Base-by-base conservation (phyloP, 2,888 invertebrate genomes). In the Macaria notata region DNA sequence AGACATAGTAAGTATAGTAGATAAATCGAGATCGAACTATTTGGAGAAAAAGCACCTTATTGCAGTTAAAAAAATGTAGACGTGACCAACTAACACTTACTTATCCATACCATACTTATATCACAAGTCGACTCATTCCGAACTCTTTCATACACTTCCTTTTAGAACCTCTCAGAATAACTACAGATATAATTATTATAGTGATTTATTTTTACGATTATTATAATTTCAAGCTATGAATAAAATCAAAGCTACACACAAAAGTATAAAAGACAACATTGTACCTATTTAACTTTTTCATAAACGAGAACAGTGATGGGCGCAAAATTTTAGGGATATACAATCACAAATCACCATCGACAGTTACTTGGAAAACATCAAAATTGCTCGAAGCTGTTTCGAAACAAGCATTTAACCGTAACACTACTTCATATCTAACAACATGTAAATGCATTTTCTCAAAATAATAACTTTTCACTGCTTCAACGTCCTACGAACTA, bases 381-480 rank as follows among this genome's bases (percentile, higher is more conserved):
- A 54, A 38, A 46, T 54, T 62, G 71, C 70, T 61, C 59, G 46
- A 78, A 77, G 76, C 76, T 67, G 71, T 67, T 60, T 60, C 63
- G 63, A 67, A 57, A 56, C 67, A 72, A 63, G 72, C 73, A 73
- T 72, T 68, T 76, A 79, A 80, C 76, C 73, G 68, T 75, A 74
- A 78, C 69, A 74, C 73, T 78, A 79, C 70, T 72, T 50, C 44
- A 50, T 52, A 69, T 69, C 61, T 76, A 83, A 84, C 81, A 86
- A 75, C 75, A 73, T 80, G 82, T 87, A 88, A 89, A 88, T 86
- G 82, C 81, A 81, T 73, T 76, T 79, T 86, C 83, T 81, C 81
- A 86, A 87, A 87, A 86, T 83, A 82, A 84, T 76, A 72, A 54
- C 59, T 48, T 71, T 76, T 66, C 59, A 67, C 66, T 66, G 65